phyloP scores from a whole-genome alignment of 2,797 vertebrate species.

The Lerista edwardsae region DNA sequence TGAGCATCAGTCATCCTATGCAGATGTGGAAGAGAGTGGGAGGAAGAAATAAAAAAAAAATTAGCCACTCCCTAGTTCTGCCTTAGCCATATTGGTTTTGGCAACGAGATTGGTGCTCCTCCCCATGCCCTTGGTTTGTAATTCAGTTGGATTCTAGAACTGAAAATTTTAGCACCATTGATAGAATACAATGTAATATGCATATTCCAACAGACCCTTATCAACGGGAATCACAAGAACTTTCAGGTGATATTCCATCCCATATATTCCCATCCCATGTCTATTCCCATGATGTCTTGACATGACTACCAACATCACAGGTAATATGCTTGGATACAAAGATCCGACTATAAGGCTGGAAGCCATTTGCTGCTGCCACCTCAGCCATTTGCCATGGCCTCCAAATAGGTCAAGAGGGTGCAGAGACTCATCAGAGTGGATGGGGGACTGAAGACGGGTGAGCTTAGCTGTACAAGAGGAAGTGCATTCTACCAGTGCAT shows the following conservation, averaged over 20 bases:
- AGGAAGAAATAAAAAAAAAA: conserved; percentile 54
- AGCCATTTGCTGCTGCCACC: background rate
- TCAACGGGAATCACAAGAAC: conserved; percentile 3
- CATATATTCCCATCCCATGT: too few relatives aligned
- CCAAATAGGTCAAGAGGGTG: background rate
- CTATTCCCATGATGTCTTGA: conserved; percentile 33
- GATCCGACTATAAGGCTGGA: background rate
- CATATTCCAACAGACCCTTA: background rate
- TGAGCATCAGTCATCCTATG: conserved; percentile 75
- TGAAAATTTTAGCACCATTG: conserved; percentile 26
- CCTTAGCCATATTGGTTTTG: conserved; percentile 70
- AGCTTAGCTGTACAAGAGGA: background rate
- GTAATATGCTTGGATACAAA: background rate
- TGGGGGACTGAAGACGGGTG: too few relatives aligned
- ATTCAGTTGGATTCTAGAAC: conserved; percentile 19
- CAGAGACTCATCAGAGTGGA: background rate
- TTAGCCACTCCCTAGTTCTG: conserved; percentile 65
- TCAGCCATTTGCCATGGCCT: background rate
- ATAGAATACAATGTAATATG: conserved; percentile 3
- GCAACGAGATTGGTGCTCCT: conserved; percentile 58
- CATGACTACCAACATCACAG: background rate
- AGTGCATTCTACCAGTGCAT: background rate
- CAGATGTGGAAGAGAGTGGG: conserved; percentile 67
- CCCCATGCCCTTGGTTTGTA: conserved; percentile 50
- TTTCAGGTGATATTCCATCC: too few relatives aligned